phyloP scores from a whole-genome alignment of 2,888 invertebrate genomes.

The Platycnemis pennipes region DNA sequence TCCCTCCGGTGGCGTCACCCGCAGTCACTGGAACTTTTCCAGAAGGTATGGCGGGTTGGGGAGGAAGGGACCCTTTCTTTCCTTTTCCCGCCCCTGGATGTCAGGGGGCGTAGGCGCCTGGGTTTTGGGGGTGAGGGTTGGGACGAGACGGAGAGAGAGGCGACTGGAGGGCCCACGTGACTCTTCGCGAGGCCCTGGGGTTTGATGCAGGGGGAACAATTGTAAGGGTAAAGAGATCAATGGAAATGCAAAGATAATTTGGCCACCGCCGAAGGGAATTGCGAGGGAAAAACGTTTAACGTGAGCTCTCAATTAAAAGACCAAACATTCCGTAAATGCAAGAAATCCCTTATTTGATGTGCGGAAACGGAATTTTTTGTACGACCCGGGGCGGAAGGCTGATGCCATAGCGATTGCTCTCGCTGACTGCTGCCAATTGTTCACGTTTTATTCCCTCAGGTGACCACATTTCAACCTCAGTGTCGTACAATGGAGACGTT shows the following conservation, averaged over 20 bases:
- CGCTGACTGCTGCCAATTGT: too few relatives aligned
- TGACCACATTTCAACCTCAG: too few relatives aligned
- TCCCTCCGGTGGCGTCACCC: slow-evolving; percentile 57
- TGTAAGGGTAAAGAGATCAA: neutral
- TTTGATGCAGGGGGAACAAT: neutral
- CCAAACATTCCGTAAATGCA: too few relatives aligned
- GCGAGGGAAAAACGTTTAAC: neutral
- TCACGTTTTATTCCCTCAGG: too few relatives aligned
- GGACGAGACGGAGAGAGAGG: neutral
- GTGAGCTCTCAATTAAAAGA: neutral
- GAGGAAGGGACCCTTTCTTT: neutral
- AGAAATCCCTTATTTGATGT: too few relatives aligned
- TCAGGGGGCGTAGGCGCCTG: too few relatives aligned
- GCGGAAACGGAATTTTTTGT: too few relatives aligned
- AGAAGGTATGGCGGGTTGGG: slow-evolving; percentile 26
- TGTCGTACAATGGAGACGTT: too few relatives aligned
- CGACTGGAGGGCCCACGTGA: neutral
- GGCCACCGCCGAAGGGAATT: neutral
- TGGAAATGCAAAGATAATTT: neutral
- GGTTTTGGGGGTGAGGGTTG: neutral
- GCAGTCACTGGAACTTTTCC: slow-evolving; percentile 64
- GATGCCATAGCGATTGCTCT: too few relatives aligned
- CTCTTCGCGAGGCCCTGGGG: neutral
- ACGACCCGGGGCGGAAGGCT: too few relatives aligned
- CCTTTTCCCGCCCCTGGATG: too few relatives aligned